Percentiles rank a stretch among this genome's conserved stretches.
Evolutionary conservation across 2,888 invertebrate genomes (phyloP).

Genomic region (Uloborus plumipes): DNA sequence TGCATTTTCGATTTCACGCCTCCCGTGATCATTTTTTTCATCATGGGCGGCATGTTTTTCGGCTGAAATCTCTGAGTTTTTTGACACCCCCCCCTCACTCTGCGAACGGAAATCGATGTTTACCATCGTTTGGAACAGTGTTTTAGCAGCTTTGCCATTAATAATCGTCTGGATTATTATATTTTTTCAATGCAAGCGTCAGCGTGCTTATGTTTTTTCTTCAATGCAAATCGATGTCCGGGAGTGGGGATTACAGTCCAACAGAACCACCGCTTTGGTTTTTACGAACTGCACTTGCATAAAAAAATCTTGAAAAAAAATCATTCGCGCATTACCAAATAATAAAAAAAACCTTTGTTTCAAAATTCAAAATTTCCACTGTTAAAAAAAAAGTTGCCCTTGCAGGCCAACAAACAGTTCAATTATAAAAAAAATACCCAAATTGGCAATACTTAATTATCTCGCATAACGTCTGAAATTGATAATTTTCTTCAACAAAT

Average conservation of each 20-base stretch:
- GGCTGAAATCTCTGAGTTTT: conserved; percentile 11
- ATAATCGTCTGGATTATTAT: conserved; percentile 46
- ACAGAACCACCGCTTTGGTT: too few species aligned
- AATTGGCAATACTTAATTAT: too few species aligned
- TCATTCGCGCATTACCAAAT: too few species aligned
- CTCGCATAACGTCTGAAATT: too few species aligned
- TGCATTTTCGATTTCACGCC: conserved; percentile 61
- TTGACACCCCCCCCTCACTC: conserved; percentile 9
- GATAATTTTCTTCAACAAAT: too few species aligned
- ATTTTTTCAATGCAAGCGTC: conserved; percentile 9
- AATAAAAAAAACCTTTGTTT: too few species aligned
- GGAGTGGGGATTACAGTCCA: conserved; percentile 13
- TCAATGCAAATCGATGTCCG: conserved; percentile 40
- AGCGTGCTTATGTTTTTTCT: conserved; percentile 5
- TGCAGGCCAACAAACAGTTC: too few species aligned
- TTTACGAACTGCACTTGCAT: too few species aligned
- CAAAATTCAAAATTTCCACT: too few species aligned
- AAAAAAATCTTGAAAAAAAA: too few species aligned
- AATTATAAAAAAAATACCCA: too few species aligned
- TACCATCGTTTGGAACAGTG: not conserved
- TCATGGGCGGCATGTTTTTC: conserved; percentile 34
- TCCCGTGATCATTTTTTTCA: conserved; percentile 1
- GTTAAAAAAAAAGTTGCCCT: too few species aligned
- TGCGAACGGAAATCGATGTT: conserved; percentile 57
- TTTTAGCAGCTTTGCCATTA: conserved; percentile 37